Base-by-base conservation (phyloP, 2,797 vertebrate species). In the Acestrorhynchus altus region DNA sequence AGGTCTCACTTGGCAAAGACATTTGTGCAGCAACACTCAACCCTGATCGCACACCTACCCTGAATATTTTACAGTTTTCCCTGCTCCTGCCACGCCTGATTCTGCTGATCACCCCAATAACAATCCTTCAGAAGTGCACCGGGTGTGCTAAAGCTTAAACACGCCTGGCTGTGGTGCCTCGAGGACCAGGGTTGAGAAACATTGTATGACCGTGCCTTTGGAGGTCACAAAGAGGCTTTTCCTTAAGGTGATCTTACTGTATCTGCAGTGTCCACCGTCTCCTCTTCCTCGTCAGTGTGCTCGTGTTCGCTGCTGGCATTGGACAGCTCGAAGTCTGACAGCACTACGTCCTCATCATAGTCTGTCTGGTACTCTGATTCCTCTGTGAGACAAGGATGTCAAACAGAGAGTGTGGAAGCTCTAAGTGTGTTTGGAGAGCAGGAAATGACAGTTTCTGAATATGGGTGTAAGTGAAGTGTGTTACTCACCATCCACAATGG, bases 301-400 rank as follows among this genome's bases (percentile, higher is more conserved):
- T 85, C 83, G 24, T 76, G 84, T 39, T 84, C 83, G 24, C 80
- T 83, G 68, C 76, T 87, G 0, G 85, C 77, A 18, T 85, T 72
- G 71, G 92, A 91, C 0, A 85, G 80, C 20, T 94, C 93, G 0
- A 87, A 87, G 83, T 94, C 94, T 0, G 93, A 94, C 52, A 91
- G 79, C 71, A 95, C 81, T 0, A 92, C 92, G 65, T 98, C 96
- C 59, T 95, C 94, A 24, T 98, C 96, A 0, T 95, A 96, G 81
- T 98, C 96, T 0, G 96, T 98, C 92, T 97, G 96, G 88, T 95
- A 96, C 81, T 99, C 97, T 0, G 92, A 94, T 35, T 97, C 96
- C 59, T 96, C 97, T 98, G 78, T 59, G 20, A 63, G 64, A 22
- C 59, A 60, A 16, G 71, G 56, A 47, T 31, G 39, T 44, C 40